A percentile compares a stretch with the other conserved stretches of the same genome.
Evolutionary conservation across 64 coral and sea anemone genomes (phyloP).

Genomic region (Montipora cactus): DNA sequence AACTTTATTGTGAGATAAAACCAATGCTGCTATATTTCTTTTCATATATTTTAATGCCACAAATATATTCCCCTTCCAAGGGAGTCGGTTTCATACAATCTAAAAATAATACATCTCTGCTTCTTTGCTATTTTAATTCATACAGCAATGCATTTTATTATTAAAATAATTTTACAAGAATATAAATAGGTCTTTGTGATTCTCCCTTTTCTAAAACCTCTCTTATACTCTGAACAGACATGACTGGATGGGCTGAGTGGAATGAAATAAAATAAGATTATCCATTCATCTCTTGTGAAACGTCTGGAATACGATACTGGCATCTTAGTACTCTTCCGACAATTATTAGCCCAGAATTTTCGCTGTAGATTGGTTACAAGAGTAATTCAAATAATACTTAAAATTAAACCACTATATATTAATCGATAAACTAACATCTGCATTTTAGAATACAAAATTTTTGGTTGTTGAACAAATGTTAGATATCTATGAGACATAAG

Average conservation of each 20-base stretch:
- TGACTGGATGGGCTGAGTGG: background rate
- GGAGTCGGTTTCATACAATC: background rate
- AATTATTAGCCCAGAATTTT: background rate
- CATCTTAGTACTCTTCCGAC: background rate
- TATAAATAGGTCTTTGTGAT: conserved; percentile 36
- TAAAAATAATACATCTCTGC: conserved; percentile 53
- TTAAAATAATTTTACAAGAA: conserved; percentile 58
- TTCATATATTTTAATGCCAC: conserved; percentile 22
- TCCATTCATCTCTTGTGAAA: background rate
- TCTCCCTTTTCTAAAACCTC: background rate
- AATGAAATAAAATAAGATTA: background rate
- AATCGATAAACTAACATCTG: background rate
- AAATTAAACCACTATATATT: too few species aligned
- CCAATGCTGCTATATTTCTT: background rate
- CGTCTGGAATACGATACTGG: background rate
- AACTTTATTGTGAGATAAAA: background rate
- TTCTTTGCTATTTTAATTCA: background rate
- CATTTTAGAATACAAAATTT: background rate
- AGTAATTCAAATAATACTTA: background rate
- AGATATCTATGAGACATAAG: background rate
- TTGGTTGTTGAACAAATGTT: background rate
- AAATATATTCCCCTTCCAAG: conserved; percentile 23
- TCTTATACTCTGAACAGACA: conserved; percentile 25
- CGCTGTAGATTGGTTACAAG: background rate
- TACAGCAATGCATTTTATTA: conserved; percentile 8